Base-by-base conservation (phyloP, 2,888 invertebrate genomes). In the Opisthograptis luteolata region DNA sequence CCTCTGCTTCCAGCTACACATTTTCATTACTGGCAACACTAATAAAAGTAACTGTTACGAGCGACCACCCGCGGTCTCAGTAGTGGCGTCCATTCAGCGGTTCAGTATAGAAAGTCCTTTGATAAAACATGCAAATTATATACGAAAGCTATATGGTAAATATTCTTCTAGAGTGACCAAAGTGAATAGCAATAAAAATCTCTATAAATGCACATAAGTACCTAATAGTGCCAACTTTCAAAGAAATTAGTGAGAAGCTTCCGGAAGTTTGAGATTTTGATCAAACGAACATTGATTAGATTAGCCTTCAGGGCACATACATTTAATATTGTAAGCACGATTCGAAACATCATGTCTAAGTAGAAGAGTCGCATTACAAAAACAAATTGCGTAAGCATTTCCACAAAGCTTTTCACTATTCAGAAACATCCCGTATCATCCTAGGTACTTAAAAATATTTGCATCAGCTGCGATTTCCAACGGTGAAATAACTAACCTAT, bases 401-500 rank as follows among this genome's bases (percentile, higher is more conserved):
- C 36, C 13, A 24, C 22, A n/a, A 20, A 43, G 24, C 20, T 43
- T 14, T 28, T 32, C 37, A 15, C 30, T 3, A 49, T 51, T 45
- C 35, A 36, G 0, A 51, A 44, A 17, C 50, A 45, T 31, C 34
- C 30, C 19, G 30, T 35, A 51, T 35, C 40, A 45, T 36, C 19
- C n/a, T n/a, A n/a, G n/a, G n/a, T 51, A 44, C 44, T 28, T 6
- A 13, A 44, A 51, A 51, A 30, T 44, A 50, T 51, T 51, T 51
- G 51, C 41, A 46, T 52, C 30, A 40, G 17, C 31, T 73, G 73
- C 76, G 77, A 71, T 79, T 81, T 81, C 79, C 55, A 79, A 79
- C 76, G 61, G 80, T 80, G 74, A 76, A 78, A 71, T 78, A 75
- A 74, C 68, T 60, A 54, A 57, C 70, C 79, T 69, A 67, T 63